Percentiles rank a stretch among this genome's conserved stretches.
Conservation (phyloP, 2,797 vertebrate genomes). For the Babyrousa celebensis region DNA sequence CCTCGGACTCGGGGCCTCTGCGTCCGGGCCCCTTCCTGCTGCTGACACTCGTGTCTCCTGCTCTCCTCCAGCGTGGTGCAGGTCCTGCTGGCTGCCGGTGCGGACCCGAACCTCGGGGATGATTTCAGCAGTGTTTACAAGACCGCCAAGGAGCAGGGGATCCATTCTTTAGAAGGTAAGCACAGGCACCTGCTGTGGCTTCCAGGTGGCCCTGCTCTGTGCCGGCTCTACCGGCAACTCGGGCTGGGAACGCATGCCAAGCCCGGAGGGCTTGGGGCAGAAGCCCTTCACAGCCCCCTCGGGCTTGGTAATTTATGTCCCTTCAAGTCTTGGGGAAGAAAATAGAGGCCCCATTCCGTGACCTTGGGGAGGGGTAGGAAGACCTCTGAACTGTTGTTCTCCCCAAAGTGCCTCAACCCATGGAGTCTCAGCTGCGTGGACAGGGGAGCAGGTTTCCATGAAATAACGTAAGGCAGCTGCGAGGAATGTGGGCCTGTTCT, state of each 20-base stretch:
- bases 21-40: constrained; percentile 16
- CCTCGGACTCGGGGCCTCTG: constrained; percentile 11
- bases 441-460: constrained; percentile 1
- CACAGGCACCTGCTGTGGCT: background rate
- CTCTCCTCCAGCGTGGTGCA: constrained; percentile 93
- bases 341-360: constrained; percentile 24
- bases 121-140: constrained; percentile 97
- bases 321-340: constrained; percentile 38
- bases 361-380: background rate
- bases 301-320: constrained; percentile 40
- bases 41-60: constrained; percentile 68
- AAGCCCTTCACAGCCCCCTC: background rate
- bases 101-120: constrained; percentile 97
- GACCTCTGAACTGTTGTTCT: background rate
- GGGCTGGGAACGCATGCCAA: background rate
- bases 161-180: constrained; percentile 98
- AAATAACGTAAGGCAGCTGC: constrained; percentile 50
- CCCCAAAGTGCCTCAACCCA: background rate
- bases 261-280: background rate
- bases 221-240: background rate
- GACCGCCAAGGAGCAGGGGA: constrained; percentile 95
- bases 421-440: background rate
- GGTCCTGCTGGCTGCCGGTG: constrained; percentile 94
- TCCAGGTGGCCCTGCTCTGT: constrained; percentile 8
- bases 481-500: constrained; percentile 21